Percentiles rank a stretch among this genome's conserved stretches.
phyloP scores from a whole-genome alignment of 1,140 invertebrate genomes.

The Eriosoma lanigerum region DNA sequence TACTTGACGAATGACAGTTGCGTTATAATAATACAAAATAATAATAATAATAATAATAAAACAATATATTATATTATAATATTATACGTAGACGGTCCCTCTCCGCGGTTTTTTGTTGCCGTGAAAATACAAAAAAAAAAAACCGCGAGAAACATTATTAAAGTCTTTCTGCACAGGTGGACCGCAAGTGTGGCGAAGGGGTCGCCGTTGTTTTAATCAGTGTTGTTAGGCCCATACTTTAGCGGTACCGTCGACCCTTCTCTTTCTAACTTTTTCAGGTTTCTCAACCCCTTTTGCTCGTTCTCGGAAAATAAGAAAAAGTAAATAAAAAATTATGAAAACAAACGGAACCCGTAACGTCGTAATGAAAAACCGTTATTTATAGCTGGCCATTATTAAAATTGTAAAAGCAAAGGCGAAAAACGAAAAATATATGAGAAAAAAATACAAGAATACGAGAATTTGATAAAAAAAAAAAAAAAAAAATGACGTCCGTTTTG shows the following conservation, averaged over 20 bases:
- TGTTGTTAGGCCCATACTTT: constrained; percentile 32
- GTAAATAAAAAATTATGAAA: constrained; percentile 20
- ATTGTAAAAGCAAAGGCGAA: not conserved
- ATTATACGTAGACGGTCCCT: not conserved
- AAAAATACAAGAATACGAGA: not conserved
- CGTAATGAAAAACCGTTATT: constrained; percentile 46
- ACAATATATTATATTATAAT: too few species aligned
- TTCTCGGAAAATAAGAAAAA: not conserved
- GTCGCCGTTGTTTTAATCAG: constrained; percentile 50
- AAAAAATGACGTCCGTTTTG: not conserved
- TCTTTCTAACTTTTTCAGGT: constrained; percentile 42
- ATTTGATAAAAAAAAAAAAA: constrained; percentile 7
- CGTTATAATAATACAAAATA: too few species aligned
- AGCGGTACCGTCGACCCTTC: constrained; percentile 36
- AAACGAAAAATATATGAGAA: constrained; percentile 25
- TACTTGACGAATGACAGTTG: not conserved
- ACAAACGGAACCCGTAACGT: constrained; percentile 1
- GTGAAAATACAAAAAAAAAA: constrained; percentile 47
- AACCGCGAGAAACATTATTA: constrained; percentile 51
- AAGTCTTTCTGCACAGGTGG: constrained; percentile 45
- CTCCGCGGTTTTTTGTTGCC: constrained; percentile 19
- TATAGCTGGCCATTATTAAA: constrained; percentile 45
- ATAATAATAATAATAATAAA: too few species aligned
- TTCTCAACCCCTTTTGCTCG: constrained; percentile 37
- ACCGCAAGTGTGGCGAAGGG: not conserved